Evolutionary conservation across 2,113 vertebrate species (phyloP).

Genomic region (Choloepus hoffmanni): DNA sequence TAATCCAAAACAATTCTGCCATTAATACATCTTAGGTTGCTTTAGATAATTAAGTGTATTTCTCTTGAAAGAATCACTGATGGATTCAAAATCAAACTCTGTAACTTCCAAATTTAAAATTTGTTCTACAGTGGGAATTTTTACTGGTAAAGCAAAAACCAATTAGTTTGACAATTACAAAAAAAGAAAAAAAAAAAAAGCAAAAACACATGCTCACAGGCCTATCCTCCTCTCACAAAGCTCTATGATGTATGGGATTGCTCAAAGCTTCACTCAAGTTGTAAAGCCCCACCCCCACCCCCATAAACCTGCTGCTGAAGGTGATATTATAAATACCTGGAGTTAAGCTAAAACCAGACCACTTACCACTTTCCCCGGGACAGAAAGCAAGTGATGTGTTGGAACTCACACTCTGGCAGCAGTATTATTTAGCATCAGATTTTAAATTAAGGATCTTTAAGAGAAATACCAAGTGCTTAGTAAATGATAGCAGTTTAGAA

Average conservation of each 20-base stretch:
- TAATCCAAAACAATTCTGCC: neutral
- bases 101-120: constrained; percentile 2
- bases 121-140: neutral
- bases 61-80: constrained; percentile 22
- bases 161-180: neutral
- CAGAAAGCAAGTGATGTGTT: constrained; percentile 3
- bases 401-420: neutral
- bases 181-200: neutral
- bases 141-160: constrained; percentile 28
- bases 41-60: neutral
- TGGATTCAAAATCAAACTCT: neutral
- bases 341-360: neutral
- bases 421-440: neutral
- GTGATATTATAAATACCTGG: neutral
- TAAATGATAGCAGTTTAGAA: neutral
- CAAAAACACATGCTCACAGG: neutral
- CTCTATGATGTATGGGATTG: neutral
- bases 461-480: neutral
- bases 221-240: neutral
- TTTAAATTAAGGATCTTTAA: constrained; percentile 32
- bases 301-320: neutral
- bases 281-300: no score
- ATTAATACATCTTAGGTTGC: neutral
- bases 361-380: neutral
- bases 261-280: neutral